Evolutionary conservation across 2,113 vertebrate genomes (phyloP).

Genomic region (Lutjanus erythropterus): DNA sequence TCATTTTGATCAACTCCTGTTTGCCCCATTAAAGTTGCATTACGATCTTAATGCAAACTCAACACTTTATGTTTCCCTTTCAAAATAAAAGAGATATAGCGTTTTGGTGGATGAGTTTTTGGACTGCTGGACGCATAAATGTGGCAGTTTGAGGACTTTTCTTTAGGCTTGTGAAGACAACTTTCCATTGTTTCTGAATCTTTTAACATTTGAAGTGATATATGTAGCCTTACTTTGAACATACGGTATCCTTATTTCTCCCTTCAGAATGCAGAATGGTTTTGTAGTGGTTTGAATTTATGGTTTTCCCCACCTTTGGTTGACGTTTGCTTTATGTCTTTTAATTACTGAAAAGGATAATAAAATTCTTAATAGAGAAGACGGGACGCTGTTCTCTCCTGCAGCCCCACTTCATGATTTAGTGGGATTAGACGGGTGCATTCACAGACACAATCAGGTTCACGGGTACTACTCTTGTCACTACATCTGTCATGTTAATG

Average conservation of each 20-base stretch:
- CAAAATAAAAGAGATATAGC: no score
- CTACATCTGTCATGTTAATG: conserved; percentile 46
- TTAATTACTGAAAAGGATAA: background rate
- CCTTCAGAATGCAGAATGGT: background rate
- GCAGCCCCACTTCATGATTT: conserved; percentile 24
- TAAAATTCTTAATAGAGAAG: background rate
- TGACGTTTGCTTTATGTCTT: background rate
- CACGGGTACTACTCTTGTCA: conserved; percentile 36
- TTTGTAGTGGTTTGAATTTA: background rate
- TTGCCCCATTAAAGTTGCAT: no score
- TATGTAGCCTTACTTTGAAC: background rate
- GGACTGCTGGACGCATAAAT: no score
- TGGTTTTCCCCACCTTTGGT: background rate
- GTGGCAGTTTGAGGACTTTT: no score
- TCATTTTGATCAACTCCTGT: no score
- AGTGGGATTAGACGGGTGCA: background rate
- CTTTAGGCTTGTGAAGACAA: no score
- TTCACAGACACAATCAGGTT: conserved; percentile 24
- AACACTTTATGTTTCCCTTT: no score
- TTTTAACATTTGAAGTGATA: no score
- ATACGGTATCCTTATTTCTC: background rate
- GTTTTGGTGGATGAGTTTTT: no score
- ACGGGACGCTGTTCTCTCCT: background rate
- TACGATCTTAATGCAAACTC: no score
- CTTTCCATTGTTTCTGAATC: no score